Evolutionary conservation across 1,140 invertebrate genomes (phyloP).

Genomic region (Ladona fulva): DNA sequence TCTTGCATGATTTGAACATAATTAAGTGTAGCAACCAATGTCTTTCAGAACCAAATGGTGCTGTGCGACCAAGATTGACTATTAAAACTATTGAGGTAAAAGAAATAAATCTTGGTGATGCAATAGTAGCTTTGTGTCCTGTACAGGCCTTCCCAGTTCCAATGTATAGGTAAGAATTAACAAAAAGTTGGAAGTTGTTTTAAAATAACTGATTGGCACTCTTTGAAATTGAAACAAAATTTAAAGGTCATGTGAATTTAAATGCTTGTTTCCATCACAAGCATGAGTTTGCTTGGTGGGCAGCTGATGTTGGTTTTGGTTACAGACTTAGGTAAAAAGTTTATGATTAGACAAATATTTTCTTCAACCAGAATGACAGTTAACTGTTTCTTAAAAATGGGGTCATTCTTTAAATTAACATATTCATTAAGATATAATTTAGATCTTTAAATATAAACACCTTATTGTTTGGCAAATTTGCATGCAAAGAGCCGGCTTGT

Average conservation of each 20-base stretch:
- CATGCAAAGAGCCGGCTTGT: constrained; percentile 14
- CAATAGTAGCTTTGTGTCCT: constrained; percentile 34
- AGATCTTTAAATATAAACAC: no score
- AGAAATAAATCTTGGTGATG: constrained; percentile 28
- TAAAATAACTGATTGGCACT: not conserved
- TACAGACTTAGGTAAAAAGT: no score
- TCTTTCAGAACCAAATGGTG: constrained; percentile 42
- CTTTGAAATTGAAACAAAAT: not conserved
- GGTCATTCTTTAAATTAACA: no score
- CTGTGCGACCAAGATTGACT: constrained; percentile 35
- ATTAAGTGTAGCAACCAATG: constrained; percentile 17
- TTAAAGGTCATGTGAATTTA: constrained; percentile 3
- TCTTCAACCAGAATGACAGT: no score
- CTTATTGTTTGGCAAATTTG: not conserved
- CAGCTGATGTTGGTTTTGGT: no score
- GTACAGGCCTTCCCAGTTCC: constrained; percentile 32
- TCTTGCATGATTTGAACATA: constrained; percentile 2
- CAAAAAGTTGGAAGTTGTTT: constrained; percentile 12
- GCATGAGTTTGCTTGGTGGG: no score
- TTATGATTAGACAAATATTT: no score
- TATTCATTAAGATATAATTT: no score
- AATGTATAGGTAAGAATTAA: constrained; percentile 29
- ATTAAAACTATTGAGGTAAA: constrained; percentile 39
- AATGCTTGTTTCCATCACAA: no score
- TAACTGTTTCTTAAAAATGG: no score